Evolutionary conservation across 2,888 invertebrate species (phyloP).

Genomic region (Thelaira solivaga): DNA sequence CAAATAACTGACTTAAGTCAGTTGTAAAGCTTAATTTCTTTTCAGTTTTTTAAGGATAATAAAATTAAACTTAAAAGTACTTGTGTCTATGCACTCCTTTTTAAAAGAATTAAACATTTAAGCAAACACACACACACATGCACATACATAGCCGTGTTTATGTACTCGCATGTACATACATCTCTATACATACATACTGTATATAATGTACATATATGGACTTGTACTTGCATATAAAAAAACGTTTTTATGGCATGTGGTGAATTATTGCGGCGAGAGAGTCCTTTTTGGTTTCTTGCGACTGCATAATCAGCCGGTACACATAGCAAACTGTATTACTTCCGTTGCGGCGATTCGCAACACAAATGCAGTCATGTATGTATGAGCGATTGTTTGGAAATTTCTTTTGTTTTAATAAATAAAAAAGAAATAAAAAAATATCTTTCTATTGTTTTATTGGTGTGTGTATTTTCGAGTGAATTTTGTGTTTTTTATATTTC

Average conservation of each 20-base stretch:
- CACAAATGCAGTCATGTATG: constrained; percentile 56
- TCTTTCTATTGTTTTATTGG: constrained; percentile 58
- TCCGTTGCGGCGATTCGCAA: constrained; percentile 72
- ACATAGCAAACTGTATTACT: constrained; percentile 72
- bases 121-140: no score
- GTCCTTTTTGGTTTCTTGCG: constrained; percentile 63
- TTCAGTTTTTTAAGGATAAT: no score
- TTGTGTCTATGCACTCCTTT: no score
- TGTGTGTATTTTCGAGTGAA: neutral
- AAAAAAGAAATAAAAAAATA: no score
- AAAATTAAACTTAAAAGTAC: no score
- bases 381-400: constrained; percentile 68
- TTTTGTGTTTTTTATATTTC: neutral
- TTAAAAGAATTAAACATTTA: no score
- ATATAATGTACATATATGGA: neutral
- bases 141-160: neutral
- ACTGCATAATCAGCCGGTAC: constrained; percentile 74
- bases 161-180: neutral
- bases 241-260: constrained; percentile 11
- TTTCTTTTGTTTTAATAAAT: constrained; percentile 71
- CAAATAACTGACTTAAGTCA: no score
- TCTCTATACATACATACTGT: neutral
- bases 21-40: no score
- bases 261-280: constrained; percentile 45
- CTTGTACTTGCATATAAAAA: neutral